phyloP scores from a whole-genome alignment of 2,797 vertebrate species.

The Choloepus didactylus region DNA sequence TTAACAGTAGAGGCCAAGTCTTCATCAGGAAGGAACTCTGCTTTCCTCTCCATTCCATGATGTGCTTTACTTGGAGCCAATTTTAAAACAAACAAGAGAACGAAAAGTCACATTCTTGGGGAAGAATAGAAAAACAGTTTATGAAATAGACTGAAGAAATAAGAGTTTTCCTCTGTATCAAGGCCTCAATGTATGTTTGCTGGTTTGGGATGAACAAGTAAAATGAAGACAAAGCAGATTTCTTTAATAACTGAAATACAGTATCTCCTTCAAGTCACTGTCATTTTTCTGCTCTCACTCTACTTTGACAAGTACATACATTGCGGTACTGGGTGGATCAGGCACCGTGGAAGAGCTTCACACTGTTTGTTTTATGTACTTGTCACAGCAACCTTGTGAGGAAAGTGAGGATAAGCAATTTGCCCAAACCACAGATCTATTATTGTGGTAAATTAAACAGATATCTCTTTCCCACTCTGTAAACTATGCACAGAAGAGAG shows the following conservation, averaged over 20 bases:
- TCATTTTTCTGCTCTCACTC: neutral
- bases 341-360: neutral
- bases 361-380: constrained; percentile 25
- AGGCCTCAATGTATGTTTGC: neutral
- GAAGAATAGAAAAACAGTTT: neutral
- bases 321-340: neutral
- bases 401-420: constrained; percentile 33
- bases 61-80: neutral
- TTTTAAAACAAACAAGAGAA: too few relatives aligned
- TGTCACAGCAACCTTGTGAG: neutral
- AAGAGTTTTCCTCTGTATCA: neutral
- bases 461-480: neutral
- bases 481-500: neutral
- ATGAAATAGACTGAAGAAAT: neutral
- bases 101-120: constrained; percentile 42
- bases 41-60: neutral
- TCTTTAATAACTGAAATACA: neutral
- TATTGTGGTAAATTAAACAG: neutral
- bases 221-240: constrained; percentile 43
- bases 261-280: neutral
- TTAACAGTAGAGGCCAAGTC: neutral
- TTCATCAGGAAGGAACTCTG: neutral
- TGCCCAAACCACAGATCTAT: constrained; percentile 42
- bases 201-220: neutral
- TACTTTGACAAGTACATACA: neutral